These are phyloP conservation scores for Drosophila putrida DNA, from an alignment of 2,888 invertebrate species.

Conservation along the genomic window DNA sequence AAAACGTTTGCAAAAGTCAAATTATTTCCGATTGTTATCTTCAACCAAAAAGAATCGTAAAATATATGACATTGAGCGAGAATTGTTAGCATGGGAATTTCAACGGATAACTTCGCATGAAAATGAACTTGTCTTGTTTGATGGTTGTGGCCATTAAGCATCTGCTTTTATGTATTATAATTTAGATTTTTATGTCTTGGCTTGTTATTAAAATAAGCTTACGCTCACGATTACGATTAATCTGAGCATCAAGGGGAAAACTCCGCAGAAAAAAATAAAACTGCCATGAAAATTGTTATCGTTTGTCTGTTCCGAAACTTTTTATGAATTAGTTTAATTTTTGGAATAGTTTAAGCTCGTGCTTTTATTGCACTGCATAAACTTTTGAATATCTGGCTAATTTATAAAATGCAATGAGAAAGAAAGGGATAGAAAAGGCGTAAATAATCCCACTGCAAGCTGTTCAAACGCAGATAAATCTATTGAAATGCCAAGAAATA, in stretches of 20 bases:
- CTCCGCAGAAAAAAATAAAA: slow-evolving; percentile 18
- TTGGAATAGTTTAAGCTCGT: slow-evolving; percentile 38
- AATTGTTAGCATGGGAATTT: slow-evolving; percentile 29
- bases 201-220: slow-evolving; percentile 33
- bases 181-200: slow-evolving; percentile 46
- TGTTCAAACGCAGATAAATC: slow-evolving; percentile 59
- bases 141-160: slow-evolving; percentile 22
- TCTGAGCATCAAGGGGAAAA: not conserved
- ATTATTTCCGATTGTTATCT: slow-evolving; percentile 39
- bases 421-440: slow-evolving; percentile 5
- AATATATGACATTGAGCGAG: slow-evolving; percentile 27
- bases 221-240: slow-evolving; percentile 6
- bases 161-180: slow-evolving; percentile 49
- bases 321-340: slow-evolving; percentile 29
- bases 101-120: slow-evolving; percentile 3
- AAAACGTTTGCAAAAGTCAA: slow-evolving; percentile 25
- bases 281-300: slow-evolving; percentile 28
- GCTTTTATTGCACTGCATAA: slow-evolving; percentile 45
- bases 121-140: slow-evolving; percentile 23
- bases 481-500: slow-evolving; percentile 63
- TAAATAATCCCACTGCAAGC: slow-evolving; percentile 36
- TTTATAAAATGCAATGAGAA: slow-evolving; percentile 47
- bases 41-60: slow-evolving; percentile 35
- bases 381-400: slow-evolving; percentile 56
- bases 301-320: slow-evolving; percentile 50